These are phyloP conservation scores for Xanthia icteritia DNA, from an alignment of 2,888 invertebrate species.

Conservation along the genomic window DNA sequence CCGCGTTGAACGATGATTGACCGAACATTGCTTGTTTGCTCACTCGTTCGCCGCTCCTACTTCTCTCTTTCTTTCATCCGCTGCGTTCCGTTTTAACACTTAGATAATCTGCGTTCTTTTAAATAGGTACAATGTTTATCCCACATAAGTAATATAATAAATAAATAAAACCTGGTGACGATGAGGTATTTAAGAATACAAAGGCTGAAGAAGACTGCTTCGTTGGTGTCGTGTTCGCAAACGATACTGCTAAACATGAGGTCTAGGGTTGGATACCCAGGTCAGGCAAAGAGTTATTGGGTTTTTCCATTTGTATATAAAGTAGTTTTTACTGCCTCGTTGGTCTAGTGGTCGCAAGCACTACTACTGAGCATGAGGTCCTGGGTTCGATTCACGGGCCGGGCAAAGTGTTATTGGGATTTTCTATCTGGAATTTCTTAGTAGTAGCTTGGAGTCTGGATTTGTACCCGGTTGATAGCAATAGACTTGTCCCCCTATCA, in stretches of 20 bases:
- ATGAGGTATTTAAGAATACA: background rate
- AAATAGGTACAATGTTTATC: no score
- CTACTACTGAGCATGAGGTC: background rate
- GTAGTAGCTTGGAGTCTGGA: no score
- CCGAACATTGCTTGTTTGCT: no score
- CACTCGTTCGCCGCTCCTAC: no score
- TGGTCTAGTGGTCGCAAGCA: background rate
- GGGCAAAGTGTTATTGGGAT: background rate
- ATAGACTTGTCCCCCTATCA: background rate
- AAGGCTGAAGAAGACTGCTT: background rate
- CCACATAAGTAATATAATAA: no score
- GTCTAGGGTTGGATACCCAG: background rate
- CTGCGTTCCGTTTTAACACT: no score
- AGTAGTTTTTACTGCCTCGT: no score
- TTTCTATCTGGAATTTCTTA: background rate
- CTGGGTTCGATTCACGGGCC: background rate
- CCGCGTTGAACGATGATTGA: no score
- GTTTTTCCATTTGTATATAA: background rate
- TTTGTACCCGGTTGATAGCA: background rate
- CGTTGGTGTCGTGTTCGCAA: background rate
- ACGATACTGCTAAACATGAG: background rate
- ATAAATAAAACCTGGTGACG: no score
- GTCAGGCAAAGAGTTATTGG: background rate
- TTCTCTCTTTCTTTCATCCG: no score
- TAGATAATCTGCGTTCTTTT: no score